Base-by-base conservation (phyloP, 2,888 invertebrate genomes). In the Platerodrilus igneus region DNA sequence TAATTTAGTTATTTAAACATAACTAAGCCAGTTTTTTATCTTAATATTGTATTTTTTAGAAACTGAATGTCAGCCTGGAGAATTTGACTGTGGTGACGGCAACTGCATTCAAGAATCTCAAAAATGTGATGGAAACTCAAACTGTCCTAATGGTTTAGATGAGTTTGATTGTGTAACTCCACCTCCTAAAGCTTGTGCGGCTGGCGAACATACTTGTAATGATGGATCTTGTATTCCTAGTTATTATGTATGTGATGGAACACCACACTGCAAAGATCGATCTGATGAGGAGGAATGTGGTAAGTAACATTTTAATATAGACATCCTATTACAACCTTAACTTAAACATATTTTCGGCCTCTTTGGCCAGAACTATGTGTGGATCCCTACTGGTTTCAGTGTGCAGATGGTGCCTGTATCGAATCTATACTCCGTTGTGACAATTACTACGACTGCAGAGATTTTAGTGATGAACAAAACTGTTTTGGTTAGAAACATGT, bases 401-500 rank as follows among this genome's bases (percentile, higher is more conserved):
- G 75, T 63, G 63, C 66, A 53, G 81, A 84, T 73, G 78, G 80
- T 63, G 75, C 76, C 64, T 92, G 91, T 75, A 83, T 92, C 66
- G 82, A 82, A 52, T 73, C 77, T 66, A 70, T 75, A 53, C 79
- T 82, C 61, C 82, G 83, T 66, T 91, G 92, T 75, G 89, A 92
- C 79, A 86, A 86, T 76, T 79, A 79, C 74, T 87, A 87, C 79
- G 88, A 89, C 77, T 89, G 89, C 77, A 77, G 77, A 72, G 88
- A 89, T 77, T 87, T 86, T 79, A 86, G 87, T 63, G 89, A 90
- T 68, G 89, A 90, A 74, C 86, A 87, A 72, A 85, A 85, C 74
- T 90, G 89, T 77, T 76, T 51, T 74, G 73, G 73, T 76, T 74
- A 74, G 75, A 70, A 50, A 36, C 46, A 41, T 45, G 34, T 47